Conservation (phyloP, 2,888 invertebrate species). For the Melanotus villosus region DNA sequence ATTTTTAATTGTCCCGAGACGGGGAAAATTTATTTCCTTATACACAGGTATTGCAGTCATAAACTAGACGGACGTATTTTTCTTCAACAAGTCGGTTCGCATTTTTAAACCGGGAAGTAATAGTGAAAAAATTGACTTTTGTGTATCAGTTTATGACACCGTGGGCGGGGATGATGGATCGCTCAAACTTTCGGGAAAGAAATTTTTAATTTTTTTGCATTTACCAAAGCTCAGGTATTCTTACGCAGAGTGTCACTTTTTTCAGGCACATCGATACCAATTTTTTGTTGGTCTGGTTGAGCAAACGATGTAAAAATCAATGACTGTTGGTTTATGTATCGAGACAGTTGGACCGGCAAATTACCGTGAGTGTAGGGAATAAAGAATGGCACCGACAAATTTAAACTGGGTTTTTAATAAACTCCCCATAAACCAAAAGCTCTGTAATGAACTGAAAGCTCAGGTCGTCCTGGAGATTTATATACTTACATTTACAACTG, state of each 20-base stretch:
- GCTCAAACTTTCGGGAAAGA: constrained; percentile 1
- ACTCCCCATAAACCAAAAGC: constrained; percentile 40
- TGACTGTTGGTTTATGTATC: constrained; percentile 24
- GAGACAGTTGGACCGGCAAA: constrained; percentile 14
- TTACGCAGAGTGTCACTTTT: background rate
- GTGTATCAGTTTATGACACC: constrained; percentile 39
- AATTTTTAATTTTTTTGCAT: constrained; percentile 37
- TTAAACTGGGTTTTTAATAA: constrained; percentile 44
- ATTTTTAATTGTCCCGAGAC: constrained; percentile 34
- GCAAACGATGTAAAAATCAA: constrained; percentile 1
- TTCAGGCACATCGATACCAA: background rate
- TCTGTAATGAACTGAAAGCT: constrained; percentile 43
- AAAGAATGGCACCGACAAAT: constrained; percentile 35
- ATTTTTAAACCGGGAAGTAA: constrained; percentile 28
- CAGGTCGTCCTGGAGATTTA: constrained; percentile 42
- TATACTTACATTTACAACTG: constrained; percentile 43
- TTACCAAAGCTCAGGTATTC: constrained; percentile 11
- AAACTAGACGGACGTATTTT: constrained; percentile 11
- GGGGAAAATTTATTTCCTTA: constrained; percentile 24
- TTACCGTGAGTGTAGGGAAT: constrained; percentile 13
- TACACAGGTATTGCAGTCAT: constrained; percentile 19
- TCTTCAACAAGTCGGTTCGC: constrained; percentile 4
- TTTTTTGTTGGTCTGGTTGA: background rate
- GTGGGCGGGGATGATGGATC: constrained; percentile 27
- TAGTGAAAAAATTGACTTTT: constrained; percentile 33